Percentiles rank a stretch among this genome's conserved stretches.
Evolutionary conservation across 2,113 vertebrate species (phyloP).

Genomic region (Sinocyclocheilus rhinocerous): DNA sequence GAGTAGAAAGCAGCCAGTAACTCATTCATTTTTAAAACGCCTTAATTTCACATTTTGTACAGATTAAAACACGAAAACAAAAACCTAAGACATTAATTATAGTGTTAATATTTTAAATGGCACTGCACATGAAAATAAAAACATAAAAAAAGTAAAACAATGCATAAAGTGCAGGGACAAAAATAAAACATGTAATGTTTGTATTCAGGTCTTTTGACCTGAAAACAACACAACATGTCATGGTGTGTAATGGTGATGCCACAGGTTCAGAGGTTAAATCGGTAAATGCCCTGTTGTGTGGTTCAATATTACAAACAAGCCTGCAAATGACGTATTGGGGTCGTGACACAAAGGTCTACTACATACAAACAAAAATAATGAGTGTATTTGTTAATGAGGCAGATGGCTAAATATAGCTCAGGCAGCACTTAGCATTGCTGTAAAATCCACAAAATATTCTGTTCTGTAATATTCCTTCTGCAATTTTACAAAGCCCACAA

Average conservation of each 20-base stretch:
- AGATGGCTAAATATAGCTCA: slow-evolving; percentile 55
- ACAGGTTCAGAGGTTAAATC: slow-evolving; percentile 53
- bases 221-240: not conserved
- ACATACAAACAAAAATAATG: slow-evolving; percentile 49
- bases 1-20: slow-evolving; percentile 81
- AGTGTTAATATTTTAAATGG: slow-evolving; percentile 47
- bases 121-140: slow-evolving; percentile 43
- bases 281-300: slow-evolving; percentile 50
- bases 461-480: slow-evolving; percentile 20
- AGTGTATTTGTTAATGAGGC: slow-evolving; percentile 34
- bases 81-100: slow-evolving; percentile 50
- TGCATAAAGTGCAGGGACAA: not conserved
- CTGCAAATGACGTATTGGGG: not conserved
- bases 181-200: no score
- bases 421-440: slow-evolving; percentile 31
- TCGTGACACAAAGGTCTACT: slow-evolving; percentile 32
- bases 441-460: not conserved
- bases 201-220: not conserved
- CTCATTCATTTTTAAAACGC: slow-evolving; percentile 74
- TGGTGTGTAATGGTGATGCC: slow-evolving; percentile 5
- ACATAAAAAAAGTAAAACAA: not conserved
- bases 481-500: slow-evolving; percentile 23
- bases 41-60: slow-evolving; percentile 66
- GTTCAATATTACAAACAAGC: slow-evolving; percentile 45
- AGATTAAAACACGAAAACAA: slow-evolving; percentile 69